Conservation (phyloP, 1,140 invertebrate species). For the Hesperophylax magnus region DNA sequence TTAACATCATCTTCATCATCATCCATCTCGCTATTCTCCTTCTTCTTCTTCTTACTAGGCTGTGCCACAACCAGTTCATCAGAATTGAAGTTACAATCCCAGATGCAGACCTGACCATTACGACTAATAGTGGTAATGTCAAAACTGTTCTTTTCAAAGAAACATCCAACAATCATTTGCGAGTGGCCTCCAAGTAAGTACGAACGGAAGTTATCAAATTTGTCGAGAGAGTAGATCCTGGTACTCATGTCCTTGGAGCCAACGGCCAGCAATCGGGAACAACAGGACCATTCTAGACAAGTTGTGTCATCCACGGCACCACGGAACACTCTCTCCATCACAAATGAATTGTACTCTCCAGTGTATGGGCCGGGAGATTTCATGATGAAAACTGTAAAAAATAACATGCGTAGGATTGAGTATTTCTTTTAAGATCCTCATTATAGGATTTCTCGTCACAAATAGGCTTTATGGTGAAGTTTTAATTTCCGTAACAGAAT, state of each 20-base stretch:
- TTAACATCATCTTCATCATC: slow-evolving; percentile 69
- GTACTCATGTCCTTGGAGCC: slow-evolving; percentile 91
- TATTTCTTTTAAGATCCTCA: too few relatives aligned
- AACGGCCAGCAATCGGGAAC: slow-evolving; percentile 88
- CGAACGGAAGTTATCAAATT: slow-evolving; percentile 80
- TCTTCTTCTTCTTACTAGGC: slow-evolving; percentile 66
- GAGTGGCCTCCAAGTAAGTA: slow-evolving; percentile 85
- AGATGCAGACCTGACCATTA: slow-evolving; percentile 85
- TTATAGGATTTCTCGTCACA: too few relatives aligned
- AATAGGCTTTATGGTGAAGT: too few relatives aligned
- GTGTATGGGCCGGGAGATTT: slow-evolving; percentile 84
- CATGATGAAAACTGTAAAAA: slow-evolving; percentile 85
- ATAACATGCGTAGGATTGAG: neutral
- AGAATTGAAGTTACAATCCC: slow-evolving; percentile 86
- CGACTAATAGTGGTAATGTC: slow-evolving; percentile 84
- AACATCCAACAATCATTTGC: slow-evolving; percentile 85
- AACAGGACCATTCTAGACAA: slow-evolving; percentile 91
- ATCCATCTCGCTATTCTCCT: slow-evolving; percentile 60
- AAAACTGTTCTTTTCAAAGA: slow-evolving; percentile 90
- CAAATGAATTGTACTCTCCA: slow-evolving; percentile 90
- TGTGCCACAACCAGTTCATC: slow-evolving; percentile 74
- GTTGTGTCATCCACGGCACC: slow-evolving; percentile 86
- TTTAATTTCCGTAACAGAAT: too few relatives aligned
- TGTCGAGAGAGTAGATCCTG: slow-evolving; percentile 83
- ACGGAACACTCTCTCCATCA: slow-evolving; percentile 86